phyloP scores from a whole-genome alignment of 2,888 invertebrate genomes.

The Syrista parreyssii region DNA sequence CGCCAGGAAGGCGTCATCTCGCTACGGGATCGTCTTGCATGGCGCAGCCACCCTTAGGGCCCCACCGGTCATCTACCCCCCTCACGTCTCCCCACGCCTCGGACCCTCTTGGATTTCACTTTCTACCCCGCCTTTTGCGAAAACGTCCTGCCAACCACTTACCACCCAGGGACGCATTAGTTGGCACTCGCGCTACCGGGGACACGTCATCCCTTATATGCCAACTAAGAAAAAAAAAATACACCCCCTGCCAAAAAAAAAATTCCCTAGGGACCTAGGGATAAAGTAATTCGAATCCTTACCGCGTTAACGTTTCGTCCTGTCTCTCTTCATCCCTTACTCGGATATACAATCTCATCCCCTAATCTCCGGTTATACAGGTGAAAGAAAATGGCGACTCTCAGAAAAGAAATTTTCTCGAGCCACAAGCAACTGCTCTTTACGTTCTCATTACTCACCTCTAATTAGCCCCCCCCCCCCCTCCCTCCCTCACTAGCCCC shows the following conservation, averaged over 20 bases:
- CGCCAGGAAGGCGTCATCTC: conserved; percentile 63
- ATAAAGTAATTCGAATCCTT: no score
- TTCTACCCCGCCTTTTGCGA: conserved; percentile 39
- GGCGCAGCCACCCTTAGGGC: conserved; percentile 39
- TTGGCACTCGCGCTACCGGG: neutral
- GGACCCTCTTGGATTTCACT: conserved; percentile 41
- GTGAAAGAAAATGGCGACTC: neutral
- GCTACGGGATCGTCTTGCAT: conserved; percentile 55
- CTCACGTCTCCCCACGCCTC: conserved; percentile 20
- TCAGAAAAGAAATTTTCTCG: neutral
- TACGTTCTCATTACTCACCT: conserved; percentile 54
- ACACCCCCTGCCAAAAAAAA: neutral
- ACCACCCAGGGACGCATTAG: neutral
- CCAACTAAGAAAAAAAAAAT: conserved; percentile 20
- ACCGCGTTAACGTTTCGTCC: no score
- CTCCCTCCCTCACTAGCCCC: no score
- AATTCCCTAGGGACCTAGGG: no score
- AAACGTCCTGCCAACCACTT: conserved; percentile 20
- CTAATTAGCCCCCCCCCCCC: conserved; percentile 51
- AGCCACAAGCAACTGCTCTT: neutral
- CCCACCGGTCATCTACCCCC: conserved; percentile 12
- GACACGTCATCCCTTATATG: conserved; percentile 2
- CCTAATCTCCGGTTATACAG: no score
- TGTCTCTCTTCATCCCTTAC: conserved; percentile 11
- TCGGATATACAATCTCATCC: conserved; percentile 4